phyloP scores from a whole-genome alignment of 2,113 vertebrate species.

The Apteryx mantelli region DNA sequence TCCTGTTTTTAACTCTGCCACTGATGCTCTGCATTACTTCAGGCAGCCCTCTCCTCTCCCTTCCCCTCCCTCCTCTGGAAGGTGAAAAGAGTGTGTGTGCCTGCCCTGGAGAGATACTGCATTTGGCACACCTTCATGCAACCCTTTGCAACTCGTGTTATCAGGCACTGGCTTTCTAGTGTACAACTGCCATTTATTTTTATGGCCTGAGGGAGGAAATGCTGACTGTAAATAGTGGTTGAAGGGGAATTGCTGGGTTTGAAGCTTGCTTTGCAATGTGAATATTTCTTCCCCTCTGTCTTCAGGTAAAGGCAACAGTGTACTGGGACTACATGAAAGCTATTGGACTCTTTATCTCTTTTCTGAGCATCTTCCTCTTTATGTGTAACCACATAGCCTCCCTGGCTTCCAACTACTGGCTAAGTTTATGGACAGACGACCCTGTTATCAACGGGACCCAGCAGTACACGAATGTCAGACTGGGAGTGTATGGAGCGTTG shows the following conservation, averaged over 20 bases:
- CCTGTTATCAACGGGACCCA: conserved; percentile 91
- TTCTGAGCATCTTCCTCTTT: conserved; percentile 88
- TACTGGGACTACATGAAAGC: conserved; percentile 95
- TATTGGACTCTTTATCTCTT: conserved; percentile 86
- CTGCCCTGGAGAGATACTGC: neutral
- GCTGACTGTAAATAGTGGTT: neutral
- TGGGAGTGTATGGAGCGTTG: conserved; percentile 88
- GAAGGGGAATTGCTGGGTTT: neutral
- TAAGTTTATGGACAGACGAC: conserved; percentile 96
- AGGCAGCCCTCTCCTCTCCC: neutral
- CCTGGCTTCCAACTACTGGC: conserved; percentile 93
- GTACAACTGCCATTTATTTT: neutral
- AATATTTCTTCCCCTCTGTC: neutral
- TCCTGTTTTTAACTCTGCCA: neutral
- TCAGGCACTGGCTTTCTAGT: neutral
- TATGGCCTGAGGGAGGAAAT: neutral
- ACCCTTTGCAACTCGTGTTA: neutral
- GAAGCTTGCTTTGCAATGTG: neutral
- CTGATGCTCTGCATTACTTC: neutral
- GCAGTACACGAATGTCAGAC: conserved; percentile 81
- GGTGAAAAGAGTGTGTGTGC: neutral
- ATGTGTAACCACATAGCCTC: conserved; percentile 85
- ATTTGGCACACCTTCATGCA: neutral
- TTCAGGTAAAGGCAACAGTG: conserved; percentile 89
- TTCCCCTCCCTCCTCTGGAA: neutral